Base-by-base conservation (phyloP, 1,140 invertebrate species). In the Atta colombica region DNA sequence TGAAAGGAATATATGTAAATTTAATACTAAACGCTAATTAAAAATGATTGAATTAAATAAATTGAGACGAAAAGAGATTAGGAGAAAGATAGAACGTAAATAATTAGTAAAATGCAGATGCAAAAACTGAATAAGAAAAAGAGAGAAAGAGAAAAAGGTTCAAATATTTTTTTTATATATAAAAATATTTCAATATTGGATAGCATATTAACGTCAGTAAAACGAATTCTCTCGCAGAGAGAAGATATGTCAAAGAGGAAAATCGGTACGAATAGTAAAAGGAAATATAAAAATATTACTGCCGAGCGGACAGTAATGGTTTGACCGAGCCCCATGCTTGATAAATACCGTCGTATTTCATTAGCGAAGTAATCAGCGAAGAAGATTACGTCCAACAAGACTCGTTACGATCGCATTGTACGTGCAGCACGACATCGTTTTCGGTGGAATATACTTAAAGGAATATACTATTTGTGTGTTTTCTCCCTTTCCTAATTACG, bases 361-460 rank as follows among this genome's bases (percentile, higher is more conserved):
- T 60, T 84, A 84, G 18, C 80, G 39, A 61, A 82, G 68, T 82
- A 82, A 82, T 82, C 80, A 74, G 69, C 55, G 69, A 74, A 72
- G 66, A 60, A 84, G 55, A 84, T 84, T 84, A 84, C 80, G 80
- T 84, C 80, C 80, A 84, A 84, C 80, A 84, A 84, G 80, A 84
- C 80, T 84, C 80, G 80, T 75, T 75, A 84, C 80, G 80, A 84
- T 84, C 80, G 80, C 80, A 69, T 75, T 49, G 55, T 75, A 84
- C 55, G 80, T 84, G 80, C 80, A 51, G 58, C 80, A 84, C 80
- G 80, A 84, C 69, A 84, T 84, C 39, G 14, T 58, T 69, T 84
- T 84, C 39, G 69, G 58, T 74, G 39, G 80, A 78, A 63, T 75
- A 75, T n/a, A 61, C 53, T 75, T 84, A 84, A 75, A 51, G 69